Percentiles rank a stretch among this genome's conserved stretches.
These are phyloP conservation scores for Siniperca undulata DNA, from an alignment of 2,797 vertebrate species.

Conservation along the genomic window DNA sequence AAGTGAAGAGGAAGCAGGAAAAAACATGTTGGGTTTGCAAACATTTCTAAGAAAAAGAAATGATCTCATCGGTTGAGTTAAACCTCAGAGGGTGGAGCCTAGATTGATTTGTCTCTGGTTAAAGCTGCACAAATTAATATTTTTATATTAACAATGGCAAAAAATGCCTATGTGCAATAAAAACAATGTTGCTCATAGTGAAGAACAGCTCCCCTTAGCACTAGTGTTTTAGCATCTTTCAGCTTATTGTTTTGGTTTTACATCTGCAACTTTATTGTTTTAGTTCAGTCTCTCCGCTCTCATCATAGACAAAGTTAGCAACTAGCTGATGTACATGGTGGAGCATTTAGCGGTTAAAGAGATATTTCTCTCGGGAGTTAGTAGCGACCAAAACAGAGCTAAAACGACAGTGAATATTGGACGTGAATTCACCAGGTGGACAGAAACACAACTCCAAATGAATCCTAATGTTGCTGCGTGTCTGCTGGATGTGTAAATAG, in stretches of 20 bases:
- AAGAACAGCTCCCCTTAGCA: background rate
- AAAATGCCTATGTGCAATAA: background rate
- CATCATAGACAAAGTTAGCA: background rate
- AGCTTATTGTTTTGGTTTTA: background rate
- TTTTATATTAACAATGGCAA: background rate
- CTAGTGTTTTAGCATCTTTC: background rate
- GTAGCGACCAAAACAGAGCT: background rate
- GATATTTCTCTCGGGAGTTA: background rate
- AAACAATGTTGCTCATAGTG: background rate
- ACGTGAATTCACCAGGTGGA: background rate
- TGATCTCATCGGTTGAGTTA: slow-evolving; percentile 5
- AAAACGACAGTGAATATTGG: background rate
- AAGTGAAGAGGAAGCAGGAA: slow-evolving; percentile 16
- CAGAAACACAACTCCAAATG: background rate
- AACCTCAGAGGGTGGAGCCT: background rate
- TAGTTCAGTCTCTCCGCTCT: no score
- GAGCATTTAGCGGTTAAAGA: background rate
- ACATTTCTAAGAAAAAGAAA: slow-evolving; percentile 27
- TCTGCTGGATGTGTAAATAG: background rate
- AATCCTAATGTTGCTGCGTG: background rate
- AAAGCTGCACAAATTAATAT: background rate
- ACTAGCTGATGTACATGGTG: background rate
- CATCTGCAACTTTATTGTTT: background rate
- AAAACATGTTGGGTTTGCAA: slow-evolving; percentile 45
- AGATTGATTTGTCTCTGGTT: background rate